These are phyloP conservation scores for Alcis repandata DNA, from an alignment of 2,888 invertebrate genomes.

Conservation along the genomic window DNA sequence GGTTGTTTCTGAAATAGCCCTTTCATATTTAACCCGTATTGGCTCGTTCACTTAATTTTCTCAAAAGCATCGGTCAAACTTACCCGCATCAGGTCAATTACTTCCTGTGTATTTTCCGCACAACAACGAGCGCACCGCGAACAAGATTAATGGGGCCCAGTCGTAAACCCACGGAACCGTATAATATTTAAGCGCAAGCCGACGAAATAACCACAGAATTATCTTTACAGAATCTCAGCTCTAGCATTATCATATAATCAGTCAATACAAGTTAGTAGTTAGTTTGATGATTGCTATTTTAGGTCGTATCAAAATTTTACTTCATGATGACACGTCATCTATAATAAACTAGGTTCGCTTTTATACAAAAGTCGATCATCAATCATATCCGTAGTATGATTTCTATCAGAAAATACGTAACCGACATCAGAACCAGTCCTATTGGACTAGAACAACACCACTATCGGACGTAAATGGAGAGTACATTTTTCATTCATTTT, in stretches of 20 bases:
- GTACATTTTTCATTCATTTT: no score
- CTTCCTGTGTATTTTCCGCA: constrained; percentile 48
- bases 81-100: constrained; percentile 46
- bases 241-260: background rate
- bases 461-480: no score
- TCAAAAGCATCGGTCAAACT: constrained; percentile 43
- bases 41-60: constrained; percentile 33
- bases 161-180: constrained; percentile 53
- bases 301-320: no score
- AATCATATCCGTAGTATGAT: no score
- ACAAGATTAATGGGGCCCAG: constrained; percentile 51
- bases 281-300: no score
- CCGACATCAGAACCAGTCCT: no score
- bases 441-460: no score
- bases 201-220: constrained; percentile 43
- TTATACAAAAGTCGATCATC: no score
- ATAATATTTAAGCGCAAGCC: constrained; percentile 52
- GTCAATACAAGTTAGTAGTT: background rate
- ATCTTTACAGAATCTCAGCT: constrained; percentile 13
- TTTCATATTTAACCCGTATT: constrained; percentile 14
- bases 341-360: no score
- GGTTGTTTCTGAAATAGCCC: no score
- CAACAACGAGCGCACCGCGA: constrained; percentile 43
- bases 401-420: no score
- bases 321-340: no score